Evolutionary conservation across 2,888 invertebrate species (phyloP), one percentile per base, ranked within the genome.

Genomic region (Pandemis heparana): DNA sequence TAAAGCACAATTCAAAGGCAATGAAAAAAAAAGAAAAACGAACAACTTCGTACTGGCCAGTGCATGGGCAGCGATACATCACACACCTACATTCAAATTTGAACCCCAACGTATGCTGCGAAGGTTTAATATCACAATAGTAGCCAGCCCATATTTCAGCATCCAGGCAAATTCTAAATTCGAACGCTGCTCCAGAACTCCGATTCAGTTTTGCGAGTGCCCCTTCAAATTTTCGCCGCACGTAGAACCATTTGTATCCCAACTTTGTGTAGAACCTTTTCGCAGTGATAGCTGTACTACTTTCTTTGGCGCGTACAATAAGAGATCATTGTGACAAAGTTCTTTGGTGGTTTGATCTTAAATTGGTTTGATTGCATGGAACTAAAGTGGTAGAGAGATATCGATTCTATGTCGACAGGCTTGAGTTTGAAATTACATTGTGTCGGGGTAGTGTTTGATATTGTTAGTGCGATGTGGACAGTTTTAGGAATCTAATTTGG

Each of bases 121-220:
- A 56, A 62, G 66, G 32, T 74, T 41, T 43, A 75, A 23, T 59
- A 66, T 78, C 23, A 14, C 70, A 75, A 68, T 43, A 65, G 76
- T 65, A 78, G 75, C 74, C 75, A 78, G 74, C 81, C 83, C 84
- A 84, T 85, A 85, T 85, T 87, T 85, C 80, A 85, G 79, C 79
- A 79, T 81, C 80, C 81, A 79, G 80, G 83, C 81, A 83, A 82
- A 85, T 87, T 85, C 88, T 89, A 89, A 88, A 89, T 89, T 87
- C 89, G 86, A 85, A 87, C 87, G 80, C 79, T 80, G 77, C 80
- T 79, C 82, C 80, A 80, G 85, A 85, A 87, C 87, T 86, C 87
- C 86, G 85, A 86, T 86, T 86, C 85, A 83, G 85, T 87, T 88
- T 88, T 86, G 83, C 87, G 82, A 89, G 87, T 85, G 87, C 82